phyloP scores from a whole-genome alignment of 2,888 invertebrate genomes.

The Strigamia maritima region DNA sequence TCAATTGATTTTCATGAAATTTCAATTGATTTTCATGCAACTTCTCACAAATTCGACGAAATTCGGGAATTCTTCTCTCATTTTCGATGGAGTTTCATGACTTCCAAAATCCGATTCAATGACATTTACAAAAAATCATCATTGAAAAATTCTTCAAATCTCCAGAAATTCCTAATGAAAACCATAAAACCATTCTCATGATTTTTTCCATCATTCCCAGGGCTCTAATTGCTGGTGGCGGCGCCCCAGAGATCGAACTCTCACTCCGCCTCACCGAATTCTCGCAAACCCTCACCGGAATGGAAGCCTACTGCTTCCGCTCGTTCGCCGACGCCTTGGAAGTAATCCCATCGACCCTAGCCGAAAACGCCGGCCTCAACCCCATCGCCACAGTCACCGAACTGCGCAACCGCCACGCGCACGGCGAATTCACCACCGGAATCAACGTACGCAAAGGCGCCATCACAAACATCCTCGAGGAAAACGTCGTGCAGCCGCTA shows the following conservation, averaged over 20 bases:
- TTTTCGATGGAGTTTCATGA: no score
- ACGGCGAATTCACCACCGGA: constrained; percentile 57
- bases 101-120: no score
- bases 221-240: constrained; percentile 91
- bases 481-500: constrained; percentile 95
- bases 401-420: constrained; percentile 85
- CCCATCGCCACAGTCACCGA: constrained; percentile 96
- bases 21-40: no score
- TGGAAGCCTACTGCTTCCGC: constrained; percentile 88
- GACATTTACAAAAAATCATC: no score
- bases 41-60: no score
- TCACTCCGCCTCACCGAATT: constrained; percentile 76
- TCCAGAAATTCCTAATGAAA: no score
- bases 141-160: no score
- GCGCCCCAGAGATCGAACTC: constrained; percentile 95
- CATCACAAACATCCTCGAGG: constrained; percentile 93
- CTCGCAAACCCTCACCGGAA: constrained; percentile 79
- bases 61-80: no score
- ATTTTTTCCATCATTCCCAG: no score
- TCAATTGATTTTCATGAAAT: no score
- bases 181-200: no score
- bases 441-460: constrained; percentile 69
- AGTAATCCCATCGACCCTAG: constrained; percentile 83
- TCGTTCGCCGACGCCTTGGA: constrained; percentile 95
- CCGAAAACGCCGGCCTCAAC: constrained; percentile 89